Base-by-base conservation (phyloP, 2,797 vertebrate species). In the Ctenopoma multispine region DNA sequence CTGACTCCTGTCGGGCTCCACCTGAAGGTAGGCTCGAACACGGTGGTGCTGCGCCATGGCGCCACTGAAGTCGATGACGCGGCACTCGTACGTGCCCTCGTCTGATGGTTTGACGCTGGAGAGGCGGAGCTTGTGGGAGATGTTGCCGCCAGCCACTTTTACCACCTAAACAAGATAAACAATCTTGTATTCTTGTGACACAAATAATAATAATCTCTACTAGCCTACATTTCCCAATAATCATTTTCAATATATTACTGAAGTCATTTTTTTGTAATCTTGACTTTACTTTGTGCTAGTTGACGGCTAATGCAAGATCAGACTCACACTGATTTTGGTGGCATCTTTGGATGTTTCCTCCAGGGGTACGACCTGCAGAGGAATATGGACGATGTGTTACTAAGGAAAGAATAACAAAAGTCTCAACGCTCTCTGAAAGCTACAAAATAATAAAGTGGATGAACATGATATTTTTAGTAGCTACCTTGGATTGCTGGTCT, bases 251-350 rank as follows among this genome's bases (percentile, higher is more conserved):
- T 3, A 4, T 29, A 29, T 4, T 29, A 29, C 27, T 5, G 27
- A 62, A 24, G 31, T 46, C 34, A 20, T 8, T 23, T 49, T 58
- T 43, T 29, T 61, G 54, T 78, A 38, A 62, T 48, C 36, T 13
- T 46, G 23, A 62, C 56, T 63, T 63, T 51, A 15, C 41, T 54
- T 68, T 71, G n/a, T 58, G 40, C 10, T 17, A 4, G 44, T 4
- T n/a, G n/a, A n/a, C n/a, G n/a, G 58, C 9, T 77, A 53, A 70
- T 38, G 44, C 3, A 20, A 20, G 41, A 57, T 80, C 68, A 82
- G 60, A 97, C 97, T 98, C 92, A 98, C 97, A 10, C 97, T 99
- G 85, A 99, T 99, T 95, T 99, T 98, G 41, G 96, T 97, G 0
- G 95, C 96, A 6, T 96, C 96, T 92, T 94, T 96, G 61, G 92